Percentiles rank a stretch among this genome's conserved stretches.
Evolutionary conservation across 2,113 vertebrate genomes (phyloP).

Genomic region (Herpailurus yagouaroundi): DNA sequence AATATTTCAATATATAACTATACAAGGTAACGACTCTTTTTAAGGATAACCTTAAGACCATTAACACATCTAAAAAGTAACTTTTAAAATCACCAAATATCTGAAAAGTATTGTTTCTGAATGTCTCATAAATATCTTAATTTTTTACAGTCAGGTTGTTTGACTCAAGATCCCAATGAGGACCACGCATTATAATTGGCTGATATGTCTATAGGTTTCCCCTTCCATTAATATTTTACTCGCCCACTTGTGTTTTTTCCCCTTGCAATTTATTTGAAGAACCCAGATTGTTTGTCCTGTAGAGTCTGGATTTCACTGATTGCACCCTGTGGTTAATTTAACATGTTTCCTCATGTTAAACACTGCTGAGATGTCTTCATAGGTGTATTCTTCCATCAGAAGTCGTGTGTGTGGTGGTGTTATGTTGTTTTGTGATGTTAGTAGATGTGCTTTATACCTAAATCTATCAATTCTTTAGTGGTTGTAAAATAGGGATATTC

Average conservation of each 20-base stretch:
- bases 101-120: not conserved
- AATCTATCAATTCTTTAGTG: not conserved
- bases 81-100: not conserved
- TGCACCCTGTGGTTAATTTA: not conserved
- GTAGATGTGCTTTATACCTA: not conserved
- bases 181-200: not conserved
- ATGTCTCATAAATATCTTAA: not conserved
- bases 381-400: not conserved
- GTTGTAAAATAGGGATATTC: not conserved
- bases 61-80: not conserved
- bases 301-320: not conserved
- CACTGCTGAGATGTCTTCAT: not conserved
- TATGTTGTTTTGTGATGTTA: not conserved
- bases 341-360: not conserved
- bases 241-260: not conserved
- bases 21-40: conserved; percentile 1
- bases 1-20: conserved; percentile 17
- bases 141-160: not conserved
- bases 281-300: not conserved
- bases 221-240: not conserved
- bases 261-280: not conserved
- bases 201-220: not conserved
- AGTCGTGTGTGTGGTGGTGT: not conserved
- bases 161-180: not conserved
- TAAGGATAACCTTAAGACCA: not conserved